Evolutionary conservation across 2,113 vertebrate species (phyloP), one percentile per base, ranked within the genome.

Genomic region (Hiodon alosoides): DNA sequence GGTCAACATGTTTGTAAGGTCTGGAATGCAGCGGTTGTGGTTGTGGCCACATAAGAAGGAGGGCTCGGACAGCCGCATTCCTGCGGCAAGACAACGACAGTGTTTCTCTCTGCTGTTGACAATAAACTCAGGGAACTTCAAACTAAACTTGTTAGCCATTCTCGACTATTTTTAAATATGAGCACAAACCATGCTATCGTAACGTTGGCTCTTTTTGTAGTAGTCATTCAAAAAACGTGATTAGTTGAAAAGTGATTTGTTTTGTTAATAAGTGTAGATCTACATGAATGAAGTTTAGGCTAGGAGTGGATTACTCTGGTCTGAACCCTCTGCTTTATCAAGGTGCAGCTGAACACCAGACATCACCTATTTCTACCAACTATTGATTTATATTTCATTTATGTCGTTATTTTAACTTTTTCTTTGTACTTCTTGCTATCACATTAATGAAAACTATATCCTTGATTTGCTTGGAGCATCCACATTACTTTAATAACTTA

Each of bases 1-100:
- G 89, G 87, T 90, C 88, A 90, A 90, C 86, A 88, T 92, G 89
- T 90, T 90, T 91, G 87, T 89, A 87, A 79, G 82, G 83, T 84
- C 69, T 81, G 89, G 90, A 92, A 92, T 90, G 87, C 80, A 82
- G 85, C 78, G 88, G 83, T 87, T 89, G 89, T 82, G 86, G 86
- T 79, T 74, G 69, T n/a, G 77, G 78, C 90, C 90, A 91, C 90
- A 91, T 89, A 31, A 89, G 84, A 91, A 75, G 72, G 67, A 77
- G 67, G 81, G 81, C 82, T 71, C 86, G 78, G 77, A 88, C 79
- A 79, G 81, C 72, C 76, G 79, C 82, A 90, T 91, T 89, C 86
- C 86, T 91, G 90, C 85, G 89, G 91, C 80, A 78, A 86, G 85
- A 89, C 85, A 82, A 87, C 81, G 84, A 83, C 81, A 81, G 80